phyloP scores from a whole-genome alignment of 1,140 invertebrate genomes.

The Drusus annulatus region DNA sequence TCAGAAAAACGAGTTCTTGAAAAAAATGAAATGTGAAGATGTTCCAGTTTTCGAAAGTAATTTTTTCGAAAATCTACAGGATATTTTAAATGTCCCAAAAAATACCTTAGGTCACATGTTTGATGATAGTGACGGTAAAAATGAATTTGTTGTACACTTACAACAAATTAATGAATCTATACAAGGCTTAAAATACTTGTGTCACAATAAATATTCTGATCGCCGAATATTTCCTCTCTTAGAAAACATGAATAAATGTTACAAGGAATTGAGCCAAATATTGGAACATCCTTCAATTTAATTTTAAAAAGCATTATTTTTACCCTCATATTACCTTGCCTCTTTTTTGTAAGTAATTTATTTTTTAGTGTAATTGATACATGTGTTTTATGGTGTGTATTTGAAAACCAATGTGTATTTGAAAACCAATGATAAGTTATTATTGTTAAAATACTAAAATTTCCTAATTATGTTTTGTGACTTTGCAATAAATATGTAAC shows the following conservation, averaged over 20 bases:
- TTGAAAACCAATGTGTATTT: too few relatives aligned
- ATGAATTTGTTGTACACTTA: slow-evolving; percentile 38
- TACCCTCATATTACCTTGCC: background rate
- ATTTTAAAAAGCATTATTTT: background rate
- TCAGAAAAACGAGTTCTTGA: slow-evolving; percentile 40
- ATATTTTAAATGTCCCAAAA: slow-evolving; percentile 49
- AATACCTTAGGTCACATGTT: background rate
- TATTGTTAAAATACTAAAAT: too few relatives aligned
- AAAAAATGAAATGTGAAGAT: slow-evolving; percentile 39
- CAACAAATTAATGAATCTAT: slow-evolving; percentile 42
- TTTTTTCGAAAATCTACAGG: slow-evolving; percentile 51
- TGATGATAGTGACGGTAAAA: background rate
- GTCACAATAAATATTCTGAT: slow-evolving; percentile 8
- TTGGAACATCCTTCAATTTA: background rate
- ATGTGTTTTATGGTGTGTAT: too few relatives aligned
- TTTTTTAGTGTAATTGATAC: background rate
- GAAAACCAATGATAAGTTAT: too few relatives aligned
- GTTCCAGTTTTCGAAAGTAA: slow-evolving; percentile 48
- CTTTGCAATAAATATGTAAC: too few relatives aligned
- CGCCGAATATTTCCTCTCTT: slow-evolving; percentile 23
- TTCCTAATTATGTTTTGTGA: too few relatives aligned
- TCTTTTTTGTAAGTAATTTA: slow-evolving; percentile 4
- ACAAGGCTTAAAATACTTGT: slow-evolving; percentile 33
- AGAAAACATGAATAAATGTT: slow-evolving; percentile 44
- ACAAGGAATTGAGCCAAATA: slow-evolving; percentile 29